Base-by-base conservation (phyloP, 2,113 vertebrate genomes). In the Hydrochoerus hydrochaeris region DNA sequence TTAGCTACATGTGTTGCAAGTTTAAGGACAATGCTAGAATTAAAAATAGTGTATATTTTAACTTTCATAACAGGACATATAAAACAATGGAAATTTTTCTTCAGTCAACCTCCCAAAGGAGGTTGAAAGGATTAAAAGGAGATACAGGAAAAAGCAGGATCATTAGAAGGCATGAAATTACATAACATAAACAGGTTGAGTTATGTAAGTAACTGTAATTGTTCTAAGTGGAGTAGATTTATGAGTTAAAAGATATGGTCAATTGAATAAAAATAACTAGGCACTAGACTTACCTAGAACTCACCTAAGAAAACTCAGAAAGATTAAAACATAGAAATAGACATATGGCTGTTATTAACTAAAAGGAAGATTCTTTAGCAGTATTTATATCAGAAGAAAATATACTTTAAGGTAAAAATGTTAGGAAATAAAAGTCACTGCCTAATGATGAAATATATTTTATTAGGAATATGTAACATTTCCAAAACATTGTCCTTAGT, bases 391-490 rank as follows among this genome's bases (percentile, higher is more conserved):
- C 9, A 24, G n/a, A 82, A 91, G 46, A 92, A 88, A 82, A 69
- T 82, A 54, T 60, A 83, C 71, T 54, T 57, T 83, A 95, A 84
- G 24, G 49, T 92, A 85, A 89, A 95, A 69, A 62, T 85, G 14
- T 69, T 93, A 54, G 35, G 26, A 65, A 95, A 65, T 73, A 57
- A 77, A 20, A 30, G 17, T 63, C 63, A 90, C 22, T 86, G 19
- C 6, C 69, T 49, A 85, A 10, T n/a, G 20, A 67, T 85, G 38
- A 71, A 85, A 85, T 78, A 58, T n/a, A 19, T 84, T 57, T 95
- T 83, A 19, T 38, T 44, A 19, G 17, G 8, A 67, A 41, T 30
- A 52, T 22, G 6, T 30, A 54, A 71, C 22, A 52, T 81, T 96
- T 85, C 7, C 41, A 88, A 93, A 71, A 14, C 65, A 77, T 65